Conservation (phyloP, 1,140 invertebrate species). For the Octopus bimaculoides region DNA sequence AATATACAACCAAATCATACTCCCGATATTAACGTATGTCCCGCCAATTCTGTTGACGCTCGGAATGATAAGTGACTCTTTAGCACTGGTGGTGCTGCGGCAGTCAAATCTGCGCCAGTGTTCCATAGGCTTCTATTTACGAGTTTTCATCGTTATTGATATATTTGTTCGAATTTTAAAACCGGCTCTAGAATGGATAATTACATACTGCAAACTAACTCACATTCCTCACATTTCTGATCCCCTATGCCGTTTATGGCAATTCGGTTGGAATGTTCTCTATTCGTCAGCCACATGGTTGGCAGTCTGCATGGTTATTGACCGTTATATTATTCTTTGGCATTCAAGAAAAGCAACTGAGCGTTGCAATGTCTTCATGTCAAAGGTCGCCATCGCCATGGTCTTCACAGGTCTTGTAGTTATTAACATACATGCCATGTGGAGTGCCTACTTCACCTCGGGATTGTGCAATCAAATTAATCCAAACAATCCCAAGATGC, state of each 20-base stretch:
- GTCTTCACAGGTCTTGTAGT: constrained; percentile 46
- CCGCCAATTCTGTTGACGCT: constrained; percentile 45
- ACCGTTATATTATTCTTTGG: constrained; percentile 46
- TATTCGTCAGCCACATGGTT: constrained; percentile 49
- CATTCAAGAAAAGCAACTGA: constrained; percentile 32
- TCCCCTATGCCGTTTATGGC: constrained; percentile 45
- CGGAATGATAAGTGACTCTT: constrained; percentile 46
- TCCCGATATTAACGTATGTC: constrained; percentile 21
- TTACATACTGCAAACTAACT: constrained; percentile 31
- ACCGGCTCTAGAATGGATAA: constrained; percentile 40
- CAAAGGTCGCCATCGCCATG: constrained; percentile 40
- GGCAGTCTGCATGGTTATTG: constrained; percentile 46
- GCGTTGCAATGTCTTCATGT: constrained; percentile 45
- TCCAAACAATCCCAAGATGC: constrained; percentile 36
- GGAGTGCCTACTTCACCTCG: constrained; percentile 43
- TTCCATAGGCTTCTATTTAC: constrained; percentile 50
- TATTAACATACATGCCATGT: constrained; percentile 51
- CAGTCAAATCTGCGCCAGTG: constrained; percentile 37
- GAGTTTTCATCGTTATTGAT: constrained; percentile 44
- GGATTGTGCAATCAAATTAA: constrained; percentile 39
- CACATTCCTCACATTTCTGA: constrained; percentile 36
- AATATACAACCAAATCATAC: too few species aligned
- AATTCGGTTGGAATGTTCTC: constrained; percentile 43
- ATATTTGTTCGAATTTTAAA: constrained; percentile 39
- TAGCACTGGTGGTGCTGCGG: constrained; percentile 43